Evolutionary conservation across 2,113 vertebrate genomes (phyloP).

Genomic region (Coregonus clupeaformis): DNA sequence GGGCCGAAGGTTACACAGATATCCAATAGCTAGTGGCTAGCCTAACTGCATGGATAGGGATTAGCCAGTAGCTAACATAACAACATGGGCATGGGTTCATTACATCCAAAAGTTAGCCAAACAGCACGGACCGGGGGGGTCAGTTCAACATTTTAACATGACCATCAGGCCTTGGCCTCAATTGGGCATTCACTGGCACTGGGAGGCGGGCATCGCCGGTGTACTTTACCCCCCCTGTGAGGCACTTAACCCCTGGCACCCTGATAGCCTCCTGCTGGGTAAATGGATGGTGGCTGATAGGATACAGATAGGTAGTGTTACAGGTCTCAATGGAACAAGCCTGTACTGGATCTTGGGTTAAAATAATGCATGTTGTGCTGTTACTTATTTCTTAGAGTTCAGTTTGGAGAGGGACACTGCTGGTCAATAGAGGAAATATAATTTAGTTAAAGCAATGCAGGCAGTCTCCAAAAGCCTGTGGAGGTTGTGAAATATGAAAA

Average conservation of each 20-base stretch:
- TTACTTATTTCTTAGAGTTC: not conserved
- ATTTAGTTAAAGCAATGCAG: too few relatives aligned
- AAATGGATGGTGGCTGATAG: constrained; percentile 62
- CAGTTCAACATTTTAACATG: not conserved
- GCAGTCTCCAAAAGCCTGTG: too few relatives aligned
- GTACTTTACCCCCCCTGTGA: constrained; percentile 35
- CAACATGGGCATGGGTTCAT: too few relatives aligned
- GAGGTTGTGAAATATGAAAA: too few relatives aligned
- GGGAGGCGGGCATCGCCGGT: constrained; percentile 17
- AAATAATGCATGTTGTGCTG: constrained; percentile 24
- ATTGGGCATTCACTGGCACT: not conserved
- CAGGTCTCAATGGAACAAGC: constrained; percentile 44
- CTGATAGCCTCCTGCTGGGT: constrained; percentile 64
- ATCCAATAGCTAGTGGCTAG: too few relatives aligned
- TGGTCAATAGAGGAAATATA: too few relatives aligned
- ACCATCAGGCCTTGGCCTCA: not conserved
- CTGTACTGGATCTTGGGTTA: constrained; percentile 39
- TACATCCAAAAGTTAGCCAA: too few relatives aligned
- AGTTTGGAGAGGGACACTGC: too few relatives aligned
- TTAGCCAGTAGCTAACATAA: too few relatives aligned
- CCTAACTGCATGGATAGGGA: too few relatives aligned
- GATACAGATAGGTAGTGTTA: constrained; percentile 41
- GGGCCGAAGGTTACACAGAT: too few relatives aligned
- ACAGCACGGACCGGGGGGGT: too few relatives aligned
- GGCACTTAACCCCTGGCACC: constrained; percentile 47